These are phyloP conservation scores for Gonioctena quinquepunctata DNA, from an alignment of 1,140 invertebrate species.

Conservation along the genomic window DNA sequence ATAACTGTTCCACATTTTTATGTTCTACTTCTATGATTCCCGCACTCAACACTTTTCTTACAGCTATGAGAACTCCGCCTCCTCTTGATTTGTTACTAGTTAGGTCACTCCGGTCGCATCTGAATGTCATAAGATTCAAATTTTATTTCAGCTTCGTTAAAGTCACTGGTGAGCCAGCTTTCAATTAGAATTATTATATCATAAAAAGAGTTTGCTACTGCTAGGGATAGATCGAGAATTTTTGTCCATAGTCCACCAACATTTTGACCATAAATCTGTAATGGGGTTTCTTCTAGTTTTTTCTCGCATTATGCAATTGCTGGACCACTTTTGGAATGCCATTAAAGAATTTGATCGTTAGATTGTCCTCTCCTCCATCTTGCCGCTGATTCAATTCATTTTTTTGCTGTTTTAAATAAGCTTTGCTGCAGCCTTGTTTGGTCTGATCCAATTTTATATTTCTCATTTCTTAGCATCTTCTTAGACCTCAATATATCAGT, in stretches of 20 bases:
- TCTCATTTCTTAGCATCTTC: background rate
- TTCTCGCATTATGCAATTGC: background rate
- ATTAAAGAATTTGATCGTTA: background rate
- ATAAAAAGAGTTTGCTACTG: background rate
- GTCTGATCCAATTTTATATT: background rate
- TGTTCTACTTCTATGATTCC: background rate
- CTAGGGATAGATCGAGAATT: background rate
- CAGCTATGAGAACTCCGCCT: background rate
- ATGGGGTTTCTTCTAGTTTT: background rate
- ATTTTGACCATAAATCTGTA: background rate
- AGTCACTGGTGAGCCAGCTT: background rate
- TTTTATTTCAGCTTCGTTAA: too few species aligned
- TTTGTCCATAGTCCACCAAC: background rate
- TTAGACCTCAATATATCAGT: background rate
- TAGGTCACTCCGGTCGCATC: background rate
- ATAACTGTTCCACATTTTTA: background rate
- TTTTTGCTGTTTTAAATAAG: background rate
- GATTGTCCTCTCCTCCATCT: background rate
- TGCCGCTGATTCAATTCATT: background rate
- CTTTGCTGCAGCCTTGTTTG: background rate
- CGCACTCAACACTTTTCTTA: background rate
- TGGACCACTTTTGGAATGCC: background rate
- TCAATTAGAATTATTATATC: background rate
- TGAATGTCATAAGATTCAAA: background rate
- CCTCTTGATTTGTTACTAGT: background rate